phyloP scores from a whole-genome alignment of 2,888 invertebrate species.

The Acrocyrtus sp. region DNA sequence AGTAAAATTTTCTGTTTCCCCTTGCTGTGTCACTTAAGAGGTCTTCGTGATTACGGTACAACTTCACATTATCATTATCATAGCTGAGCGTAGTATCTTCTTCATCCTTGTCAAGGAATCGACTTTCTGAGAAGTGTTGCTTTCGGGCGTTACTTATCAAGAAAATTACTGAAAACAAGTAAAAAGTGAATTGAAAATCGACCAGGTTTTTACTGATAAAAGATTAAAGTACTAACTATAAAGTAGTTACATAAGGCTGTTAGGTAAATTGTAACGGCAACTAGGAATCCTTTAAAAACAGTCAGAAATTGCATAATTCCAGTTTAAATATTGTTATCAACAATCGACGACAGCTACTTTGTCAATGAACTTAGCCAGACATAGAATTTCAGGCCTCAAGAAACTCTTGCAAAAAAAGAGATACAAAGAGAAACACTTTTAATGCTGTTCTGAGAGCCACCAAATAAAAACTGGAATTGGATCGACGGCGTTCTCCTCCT shows the following conservation, averaged over 20 bases:
- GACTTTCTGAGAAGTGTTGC: slow-evolving; percentile 33
- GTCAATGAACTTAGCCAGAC: too few species aligned
- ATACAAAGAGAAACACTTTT: too few species aligned
- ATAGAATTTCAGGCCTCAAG: too few species aligned
- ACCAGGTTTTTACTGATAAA: not conserved
- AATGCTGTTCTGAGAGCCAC: too few species aligned
- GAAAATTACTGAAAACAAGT: not conserved
- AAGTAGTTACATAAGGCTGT: slow-evolving; percentile 20
- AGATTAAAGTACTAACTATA: too few species aligned
- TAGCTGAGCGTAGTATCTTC: too few species aligned
- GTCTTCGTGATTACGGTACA: not conserved
- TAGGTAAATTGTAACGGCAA: slow-evolving; percentile 27
- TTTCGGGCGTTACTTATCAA: slow-evolving; percentile 28
- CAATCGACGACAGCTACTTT: slow-evolving; percentile 4
- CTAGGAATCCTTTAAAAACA: slow-evolving; percentile 20
- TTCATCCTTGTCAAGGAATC: slow-evolving; percentile 16
- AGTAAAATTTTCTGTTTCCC: not conserved
- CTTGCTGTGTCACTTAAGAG: not conserved
- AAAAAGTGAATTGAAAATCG: too few species aligned
- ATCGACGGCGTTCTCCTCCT: too few species aligned
- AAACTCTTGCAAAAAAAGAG: too few species aligned
- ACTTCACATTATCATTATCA: too few species aligned
- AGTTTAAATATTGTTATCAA: slow-evolving; percentile 32
- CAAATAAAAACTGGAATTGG: too few species aligned
- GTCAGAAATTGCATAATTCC: slow-evolving; percentile 38